Evolutionary conservation across 2,888 invertebrate genomes (phyloP).

Genomic region (Melinaea menophilus): DNA sequence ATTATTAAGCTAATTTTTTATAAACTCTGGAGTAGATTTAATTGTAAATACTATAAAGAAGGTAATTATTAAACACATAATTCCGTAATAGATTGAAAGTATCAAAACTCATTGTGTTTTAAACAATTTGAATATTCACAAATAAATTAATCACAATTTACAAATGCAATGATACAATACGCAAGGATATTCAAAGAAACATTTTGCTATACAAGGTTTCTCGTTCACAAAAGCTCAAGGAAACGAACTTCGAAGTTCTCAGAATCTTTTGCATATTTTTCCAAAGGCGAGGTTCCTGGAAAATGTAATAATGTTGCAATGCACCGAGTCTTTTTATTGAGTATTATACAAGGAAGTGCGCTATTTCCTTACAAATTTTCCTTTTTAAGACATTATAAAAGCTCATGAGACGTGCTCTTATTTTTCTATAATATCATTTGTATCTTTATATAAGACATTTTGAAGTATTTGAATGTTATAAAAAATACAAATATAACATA

Average conservation of each 20-base stretch:
- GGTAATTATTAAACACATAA: too few species aligned
- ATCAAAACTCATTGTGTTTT: too few species aligned
- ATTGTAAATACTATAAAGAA: too few species aligned
- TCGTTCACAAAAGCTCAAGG: conserved; percentile 16
- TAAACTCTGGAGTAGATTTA: too few species aligned
- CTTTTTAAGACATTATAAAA: conserved; percentile 16
- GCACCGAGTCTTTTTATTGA: conserved; percentile 37
- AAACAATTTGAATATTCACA: not conserved
- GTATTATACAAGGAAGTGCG: conserved; percentile 34
- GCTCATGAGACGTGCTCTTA: not conserved
- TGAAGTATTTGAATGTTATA: too few species aligned
- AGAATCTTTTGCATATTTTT: conserved; percentile 35
- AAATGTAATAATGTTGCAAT: conserved; percentile 42
- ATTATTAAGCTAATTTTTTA: too few species aligned
- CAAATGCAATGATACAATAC: not conserved
- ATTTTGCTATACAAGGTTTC: conserved; percentile 16
- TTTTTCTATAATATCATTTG: not conserved
- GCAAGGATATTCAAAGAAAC: not conserved
- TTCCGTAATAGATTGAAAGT: too few species aligned
- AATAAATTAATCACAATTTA: not conserved
- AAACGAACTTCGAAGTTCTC: conserved; percentile 23
- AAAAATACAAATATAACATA: too few species aligned
- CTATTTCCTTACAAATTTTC: conserved; percentile 25
- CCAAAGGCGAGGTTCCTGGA: conserved; percentile 35
- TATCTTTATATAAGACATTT: not conserved